Conservation (phyloP, 2,888 invertebrate genomes). For the Agrotis ipsilon region DNA sequence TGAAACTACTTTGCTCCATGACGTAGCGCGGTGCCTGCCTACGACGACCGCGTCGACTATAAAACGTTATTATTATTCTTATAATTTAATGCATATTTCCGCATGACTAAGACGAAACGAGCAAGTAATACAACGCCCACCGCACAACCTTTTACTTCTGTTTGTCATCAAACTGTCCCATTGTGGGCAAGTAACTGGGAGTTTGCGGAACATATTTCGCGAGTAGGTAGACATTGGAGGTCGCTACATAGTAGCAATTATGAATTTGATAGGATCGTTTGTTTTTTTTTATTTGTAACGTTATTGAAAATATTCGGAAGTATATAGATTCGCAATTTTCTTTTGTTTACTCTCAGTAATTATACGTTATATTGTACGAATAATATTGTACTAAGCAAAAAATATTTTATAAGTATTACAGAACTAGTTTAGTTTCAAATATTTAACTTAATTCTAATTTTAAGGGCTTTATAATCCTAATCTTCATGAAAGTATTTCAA, state of each 20-base stretch:
- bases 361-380: background rate
- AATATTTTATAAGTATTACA: background rate
- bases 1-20: conserved; percentile 80
- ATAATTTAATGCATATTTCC: conserved; percentile 67
- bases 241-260: conserved; percentile 62
- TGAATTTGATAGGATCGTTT: conserved; percentile 38
- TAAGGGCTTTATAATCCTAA: background rate
- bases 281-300: conserved; percentile 25
- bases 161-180: conserved; percentile 58
- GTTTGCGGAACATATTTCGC: conserved; percentile 76
- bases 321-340: background rate
- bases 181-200: conserved; percentile 41
- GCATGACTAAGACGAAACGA: conserved; percentile 57
- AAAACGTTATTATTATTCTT: conserved; percentile 51
- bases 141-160: conserved; percentile 53
- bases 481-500: background rate
- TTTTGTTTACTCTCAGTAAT: conserved; percentile 17
- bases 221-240: conserved; percentile 70
- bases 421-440: too few relatives aligned
- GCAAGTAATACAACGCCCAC: conserved; percentile 57
- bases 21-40: conserved; percentile 65
- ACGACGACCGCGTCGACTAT: conserved; percentile 43
- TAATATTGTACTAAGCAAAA: conserved; percentile 2
- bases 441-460: too few relatives aligned
- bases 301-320: conserved; percentile 40